Conservation (phyloP, 1,140 invertebrate genomes). For the Cyclargus thomasi region DNA sequence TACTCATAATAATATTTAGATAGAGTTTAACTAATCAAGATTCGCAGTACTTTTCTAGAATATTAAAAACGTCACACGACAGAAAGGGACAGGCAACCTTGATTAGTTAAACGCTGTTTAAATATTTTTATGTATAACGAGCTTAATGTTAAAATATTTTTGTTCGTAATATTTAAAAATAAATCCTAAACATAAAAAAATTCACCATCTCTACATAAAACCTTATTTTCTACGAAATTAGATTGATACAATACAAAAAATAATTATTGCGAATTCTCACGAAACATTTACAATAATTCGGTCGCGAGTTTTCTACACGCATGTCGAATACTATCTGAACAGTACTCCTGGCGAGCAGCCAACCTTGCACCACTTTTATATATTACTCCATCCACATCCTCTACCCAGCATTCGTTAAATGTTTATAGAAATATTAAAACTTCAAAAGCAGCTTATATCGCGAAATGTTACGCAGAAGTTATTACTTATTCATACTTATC, state of each 20-base stretch:
- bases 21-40: no score
- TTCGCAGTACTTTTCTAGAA: no score
- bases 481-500: slow-evolving; percentile 15
- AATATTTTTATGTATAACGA: no score
- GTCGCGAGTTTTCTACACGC: not conserved
- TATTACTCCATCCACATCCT: not conserved
- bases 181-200: no score
- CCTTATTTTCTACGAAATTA: no score
- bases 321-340: not conserved
- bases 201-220: no score
- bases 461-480: slow-evolving; percentile 13
- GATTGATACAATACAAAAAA: not conserved
- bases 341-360: not conserved
- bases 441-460: slow-evolving; percentile 11
- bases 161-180: no score
- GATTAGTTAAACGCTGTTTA: no score
- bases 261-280: not conserved
- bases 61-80: no score
- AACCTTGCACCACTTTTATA: slow-evolving; percentile 8
- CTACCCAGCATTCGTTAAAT: slow-evolving; percentile 5
- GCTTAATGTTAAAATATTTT: no score
- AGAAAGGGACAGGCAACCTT: no score
- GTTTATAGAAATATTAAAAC: slow-evolving; percentile 15
- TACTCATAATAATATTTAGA: no score
- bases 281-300: not conserved